These are phyloP conservation scores for Lasaia peninsularis DNA, from an alignment of 1,140 invertebrate genomes.

Conservation along the genomic window DNA sequence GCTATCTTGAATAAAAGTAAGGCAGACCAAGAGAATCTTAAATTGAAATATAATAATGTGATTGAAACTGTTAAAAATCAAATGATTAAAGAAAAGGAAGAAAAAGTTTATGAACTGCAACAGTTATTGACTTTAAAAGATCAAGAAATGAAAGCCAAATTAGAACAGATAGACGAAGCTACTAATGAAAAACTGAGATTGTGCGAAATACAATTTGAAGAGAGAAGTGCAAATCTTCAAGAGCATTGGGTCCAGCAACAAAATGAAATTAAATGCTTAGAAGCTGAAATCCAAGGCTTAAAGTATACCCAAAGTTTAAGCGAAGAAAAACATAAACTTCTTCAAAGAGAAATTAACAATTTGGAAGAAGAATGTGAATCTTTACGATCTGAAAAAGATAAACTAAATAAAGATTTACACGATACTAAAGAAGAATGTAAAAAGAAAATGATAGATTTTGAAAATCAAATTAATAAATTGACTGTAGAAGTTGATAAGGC, in stretches of 20 bases:
- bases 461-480: conserved; percentile 66
- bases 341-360: conserved; percentile 45
- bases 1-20: conserved; percentile 53
- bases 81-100: conserved; percentile 52
- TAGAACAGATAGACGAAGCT: conserved; percentile 68
- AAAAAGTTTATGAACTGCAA: conserved; percentile 49
- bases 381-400: conserved; percentile 40
- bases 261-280: conserved; percentile 45
- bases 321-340: conserved; percentile 43
- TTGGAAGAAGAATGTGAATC: conserved; percentile 47
- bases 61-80: conserved; percentile 53
- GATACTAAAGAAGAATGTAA: conserved; percentile 56
- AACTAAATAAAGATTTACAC: conserved; percentile 38
- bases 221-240: conserved; percentile 54
- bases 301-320: conserved; percentile 41
- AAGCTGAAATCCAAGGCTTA: conserved; percentile 55
- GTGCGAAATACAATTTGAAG: conserved; percentile 74
- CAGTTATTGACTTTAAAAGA: conserved; percentile 50
- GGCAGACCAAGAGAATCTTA: conserved; percentile 56
- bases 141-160: conserved; percentile 64
- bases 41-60: conserved; percentile 45
- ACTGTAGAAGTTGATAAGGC: conserved; percentile 58
- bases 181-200: conserved; percentile 63
- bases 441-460: conserved; percentile 52
- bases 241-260: conserved; percentile 55